These are phyloP conservation scores for Corythornis vintsioides DNA, from an alignment of 2,113 vertebrate species.

Conservation along the genomic window DNA sequence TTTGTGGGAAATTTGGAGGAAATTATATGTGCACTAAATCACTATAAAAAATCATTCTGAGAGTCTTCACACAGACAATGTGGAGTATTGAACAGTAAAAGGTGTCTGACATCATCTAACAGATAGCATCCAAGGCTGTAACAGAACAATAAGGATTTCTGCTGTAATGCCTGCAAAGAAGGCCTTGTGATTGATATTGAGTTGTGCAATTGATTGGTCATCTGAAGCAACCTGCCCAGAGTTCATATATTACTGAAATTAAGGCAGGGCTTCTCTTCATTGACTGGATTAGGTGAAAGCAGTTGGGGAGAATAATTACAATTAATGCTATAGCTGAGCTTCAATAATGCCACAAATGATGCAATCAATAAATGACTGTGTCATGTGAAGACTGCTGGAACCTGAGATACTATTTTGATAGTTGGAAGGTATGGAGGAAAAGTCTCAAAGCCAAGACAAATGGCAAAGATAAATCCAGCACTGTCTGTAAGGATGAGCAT, in stretches of 20 bases:
- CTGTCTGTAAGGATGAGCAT: background rate
- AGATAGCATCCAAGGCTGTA: background rate
- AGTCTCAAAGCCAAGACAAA: background rate
- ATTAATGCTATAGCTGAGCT: background rate
- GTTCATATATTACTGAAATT: constrained; percentile 10
- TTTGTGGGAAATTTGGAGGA: background rate
- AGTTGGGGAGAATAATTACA: background rate
- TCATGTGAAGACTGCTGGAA: background rate
- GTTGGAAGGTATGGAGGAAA: background rate
- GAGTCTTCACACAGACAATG: background rate
- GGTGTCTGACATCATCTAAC: background rate
- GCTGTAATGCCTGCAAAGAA: background rate
- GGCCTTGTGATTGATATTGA: background rate
- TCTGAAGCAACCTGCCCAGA: background rate
- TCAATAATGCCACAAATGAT: constrained; percentile 4
- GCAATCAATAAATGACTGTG: background rate
- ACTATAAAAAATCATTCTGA: background rate
- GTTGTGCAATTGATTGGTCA: background rate
- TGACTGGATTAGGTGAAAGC: background rate
- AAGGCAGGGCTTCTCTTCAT: background rate
- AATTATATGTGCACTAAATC: background rate
- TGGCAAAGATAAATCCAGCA: background rate
- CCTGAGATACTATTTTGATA: background rate
- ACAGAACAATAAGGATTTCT: background rate
- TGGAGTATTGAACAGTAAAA: background rate